A percentile compares a stretch with the other conserved stretches of the same genome.
Conservation (phyloP, 1,140 invertebrate species). For the Coboldia fuscipes region DNA sequence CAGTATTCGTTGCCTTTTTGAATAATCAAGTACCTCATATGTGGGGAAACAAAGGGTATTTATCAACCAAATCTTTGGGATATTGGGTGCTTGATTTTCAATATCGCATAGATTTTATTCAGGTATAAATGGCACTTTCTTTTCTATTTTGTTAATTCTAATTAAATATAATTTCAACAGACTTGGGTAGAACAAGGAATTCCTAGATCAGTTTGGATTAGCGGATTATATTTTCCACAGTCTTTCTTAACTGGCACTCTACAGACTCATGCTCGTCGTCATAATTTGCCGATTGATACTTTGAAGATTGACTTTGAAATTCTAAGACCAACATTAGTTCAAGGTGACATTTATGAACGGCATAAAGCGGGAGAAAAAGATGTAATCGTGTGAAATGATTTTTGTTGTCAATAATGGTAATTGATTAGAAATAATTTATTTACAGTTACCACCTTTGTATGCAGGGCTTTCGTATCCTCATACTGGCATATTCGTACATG, state of each 20-base stretch:
- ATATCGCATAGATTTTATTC: slow-evolving; percentile 55
- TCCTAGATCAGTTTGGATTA: slow-evolving; percentile 72
- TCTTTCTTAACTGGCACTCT: slow-evolving; percentile 71
- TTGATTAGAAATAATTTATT: slow-evolving; percentile 2
- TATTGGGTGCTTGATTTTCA: slow-evolving; percentile 66
- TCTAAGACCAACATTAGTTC: slow-evolving; percentile 30
- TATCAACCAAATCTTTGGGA: slow-evolving; percentile 61
- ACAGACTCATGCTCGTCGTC: slow-evolving; percentile 66
- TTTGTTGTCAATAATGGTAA: slow-evolving; percentile 2
- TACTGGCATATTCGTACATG: slow-evolving; percentile 65
- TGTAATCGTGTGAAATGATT: slow-evolving; percentile 15
- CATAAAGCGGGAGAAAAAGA: slow-evolving; percentile 17
- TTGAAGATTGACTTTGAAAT: slow-evolving; percentile 56
- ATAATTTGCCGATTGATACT: slow-evolving; percentile 65
- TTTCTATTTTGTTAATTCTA: slow-evolving; percentile 3
- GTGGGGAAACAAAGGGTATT: slow-evolving; percentile 66
- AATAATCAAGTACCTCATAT: slow-evolving; percentile 59
- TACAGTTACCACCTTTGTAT: slow-evolving; percentile 21
- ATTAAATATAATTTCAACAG: slow-evolving; percentile 18
- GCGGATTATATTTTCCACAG: slow-evolving; percentile 81
- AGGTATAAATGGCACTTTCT: slow-evolving; percentile 17
- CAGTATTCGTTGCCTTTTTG: slow-evolving; percentile 50
- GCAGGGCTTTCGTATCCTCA: slow-evolving; percentile 31
- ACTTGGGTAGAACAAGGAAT: slow-evolving; percentile 45
- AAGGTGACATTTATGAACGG: slow-evolving; percentile 36